Conservation (phyloP, 2,113 vertebrate genomes). For the Corydoras sp. region DNA sequence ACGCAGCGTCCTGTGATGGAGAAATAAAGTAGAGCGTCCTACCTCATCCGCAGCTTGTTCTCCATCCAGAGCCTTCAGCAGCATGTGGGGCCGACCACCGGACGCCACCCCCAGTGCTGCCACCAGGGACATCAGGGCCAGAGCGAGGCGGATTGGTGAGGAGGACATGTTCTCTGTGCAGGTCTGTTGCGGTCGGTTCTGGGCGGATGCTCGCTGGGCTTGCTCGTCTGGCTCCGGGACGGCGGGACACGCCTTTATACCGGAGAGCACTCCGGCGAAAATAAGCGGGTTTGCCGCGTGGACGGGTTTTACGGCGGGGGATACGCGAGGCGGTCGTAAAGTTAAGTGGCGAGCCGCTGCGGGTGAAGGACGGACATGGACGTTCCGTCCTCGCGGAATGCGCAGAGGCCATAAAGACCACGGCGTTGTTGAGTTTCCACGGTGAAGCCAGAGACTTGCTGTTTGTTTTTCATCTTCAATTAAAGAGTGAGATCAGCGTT, state of each 20-base stretch:
- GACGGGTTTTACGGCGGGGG: slow-evolving; percentile 8
- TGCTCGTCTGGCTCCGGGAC: slow-evolving; percentile 1
- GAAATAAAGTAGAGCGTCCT: not conserved
- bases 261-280: not conserved
- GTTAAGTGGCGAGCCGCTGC: too few species aligned
- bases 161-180: slow-evolving; percentile 24
- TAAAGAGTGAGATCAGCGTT: too few species aligned
- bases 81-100: slow-evolving; percentile 28
- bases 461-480: too few species aligned
- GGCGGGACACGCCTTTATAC: slow-evolving; percentile 22
- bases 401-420: too few species aligned
- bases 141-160: slow-evolving; percentile 27
- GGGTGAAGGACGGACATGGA: not conserved
- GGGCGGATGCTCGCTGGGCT: slow-evolving; percentile 6
- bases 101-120: slow-evolving; percentile 25
- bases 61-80: slow-evolving; percentile 26
- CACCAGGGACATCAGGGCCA: slow-evolving; percentile 25
- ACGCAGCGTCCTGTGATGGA: too few species aligned
- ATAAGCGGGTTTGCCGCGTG: slow-evolving; percentile 4
- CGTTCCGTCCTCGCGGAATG: not conserved
- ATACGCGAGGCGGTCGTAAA: not conserved
- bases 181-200: not conserved
- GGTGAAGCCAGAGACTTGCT: too few species aligned
- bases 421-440: too few species aligned
- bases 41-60: slow-evolving; percentile 37